phyloP scores from a whole-genome alignment of 2,113 vertebrate species.

The Leiothrix lutea region DNA sequence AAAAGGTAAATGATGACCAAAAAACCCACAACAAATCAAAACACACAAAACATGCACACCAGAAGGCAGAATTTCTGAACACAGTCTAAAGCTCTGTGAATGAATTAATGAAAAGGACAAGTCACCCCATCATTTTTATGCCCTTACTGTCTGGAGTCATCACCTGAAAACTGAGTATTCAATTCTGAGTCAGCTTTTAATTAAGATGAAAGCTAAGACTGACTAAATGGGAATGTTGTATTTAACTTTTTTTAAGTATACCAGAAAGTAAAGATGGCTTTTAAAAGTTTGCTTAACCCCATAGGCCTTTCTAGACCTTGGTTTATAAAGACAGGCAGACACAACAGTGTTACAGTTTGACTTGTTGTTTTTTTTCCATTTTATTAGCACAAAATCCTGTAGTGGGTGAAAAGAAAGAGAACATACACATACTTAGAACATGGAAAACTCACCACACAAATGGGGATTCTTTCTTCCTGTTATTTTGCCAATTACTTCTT shows the following conservation, averaged over 20 bases:
- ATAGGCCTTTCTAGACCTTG: neutral
- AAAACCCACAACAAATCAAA: neutral
- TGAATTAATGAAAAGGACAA: neutral
- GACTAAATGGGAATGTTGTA: neutral
- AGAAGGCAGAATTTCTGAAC: neutral
- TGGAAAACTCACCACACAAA: constrained; percentile 4
- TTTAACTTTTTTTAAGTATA: neutral
- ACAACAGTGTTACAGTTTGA: neutral
- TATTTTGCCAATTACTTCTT: neutral
- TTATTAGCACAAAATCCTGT: constrained; percentile 57
- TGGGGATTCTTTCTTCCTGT: neutral
- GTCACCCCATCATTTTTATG: neutral
- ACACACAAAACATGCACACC: neutral
- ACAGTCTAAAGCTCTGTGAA: neutral
- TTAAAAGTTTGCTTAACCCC: neutral
- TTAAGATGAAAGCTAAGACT: neutral
- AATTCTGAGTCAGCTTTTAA: neutral
- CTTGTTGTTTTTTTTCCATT: neutral
- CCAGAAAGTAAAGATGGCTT: neutral
- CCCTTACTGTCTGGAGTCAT: neutral
- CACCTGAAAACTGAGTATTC: neutral
- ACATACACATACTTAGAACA: neutral
- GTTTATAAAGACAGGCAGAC: neutral
- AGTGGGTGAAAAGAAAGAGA: neutral
- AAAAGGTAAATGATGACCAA: neutral